These are phyloP conservation scores for Yponomeuta evonymella DNA, from an alignment of 2,888 invertebrate genomes.

Conservation along the genomic window DNA sequence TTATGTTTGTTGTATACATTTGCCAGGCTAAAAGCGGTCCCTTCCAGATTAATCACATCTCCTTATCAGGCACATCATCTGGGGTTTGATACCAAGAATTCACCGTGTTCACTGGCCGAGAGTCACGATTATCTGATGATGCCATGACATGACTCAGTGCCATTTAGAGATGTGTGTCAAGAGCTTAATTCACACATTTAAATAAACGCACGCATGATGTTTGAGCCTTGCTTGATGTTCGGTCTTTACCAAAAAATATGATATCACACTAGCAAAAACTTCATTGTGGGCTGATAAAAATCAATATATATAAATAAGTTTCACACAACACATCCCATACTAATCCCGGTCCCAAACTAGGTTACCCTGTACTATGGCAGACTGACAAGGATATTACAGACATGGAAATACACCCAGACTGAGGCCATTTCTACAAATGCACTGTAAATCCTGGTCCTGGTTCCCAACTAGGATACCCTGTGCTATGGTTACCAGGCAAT, in stretches of 20 bases:
- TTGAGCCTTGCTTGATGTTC: not conserved
- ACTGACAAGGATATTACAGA: too few species aligned
- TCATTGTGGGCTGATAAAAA: not conserved
- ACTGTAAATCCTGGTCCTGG: too few species aligned
- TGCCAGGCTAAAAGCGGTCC: not conserved
- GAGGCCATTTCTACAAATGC: too few species aligned
- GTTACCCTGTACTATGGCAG: too few species aligned
- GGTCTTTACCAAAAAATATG: slow-evolving; percentile 21
- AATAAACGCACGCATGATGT: slow-evolving; percentile 30
- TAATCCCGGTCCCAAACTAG: too few species aligned
- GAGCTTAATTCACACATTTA: slow-evolving; percentile 31
- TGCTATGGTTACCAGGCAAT: too few species aligned
- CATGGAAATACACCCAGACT: too few species aligned
- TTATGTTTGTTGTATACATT: too few species aligned
- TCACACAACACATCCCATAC: too few species aligned
- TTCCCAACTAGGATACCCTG: too few species aligned
- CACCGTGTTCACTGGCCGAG: slow-evolving; percentile 24
- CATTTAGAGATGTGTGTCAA: slow-evolving; percentile 30
- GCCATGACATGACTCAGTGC: slow-evolving; percentile 24
- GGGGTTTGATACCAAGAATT: slow-evolving; percentile 2
- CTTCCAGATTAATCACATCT: not conserved
- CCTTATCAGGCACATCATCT: slow-evolving; percentile 2
- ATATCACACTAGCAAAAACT: slow-evolving; percentile 17
- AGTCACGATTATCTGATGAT: slow-evolving; percentile 14
- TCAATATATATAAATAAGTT: not conserved